Conservation (phyloP, 2,113 vertebrate species). For the Aramus guarauna region DNA sequence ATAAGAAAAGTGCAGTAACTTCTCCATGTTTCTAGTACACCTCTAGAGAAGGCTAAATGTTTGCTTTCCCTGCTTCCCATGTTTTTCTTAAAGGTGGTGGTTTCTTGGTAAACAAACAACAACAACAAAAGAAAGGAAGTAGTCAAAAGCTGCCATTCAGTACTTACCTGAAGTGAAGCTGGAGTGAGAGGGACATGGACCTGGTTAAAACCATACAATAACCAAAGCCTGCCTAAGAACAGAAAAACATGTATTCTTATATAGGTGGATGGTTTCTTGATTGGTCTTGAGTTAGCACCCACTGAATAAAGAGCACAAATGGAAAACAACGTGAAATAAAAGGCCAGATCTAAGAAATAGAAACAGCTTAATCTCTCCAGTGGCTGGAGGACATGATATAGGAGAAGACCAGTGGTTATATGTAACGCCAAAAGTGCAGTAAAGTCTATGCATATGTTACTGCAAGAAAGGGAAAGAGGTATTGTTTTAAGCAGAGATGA, state of each 20-base stretch:
- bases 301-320: neutral
- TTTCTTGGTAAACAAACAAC: neutral
- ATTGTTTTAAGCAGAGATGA: neutral
- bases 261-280: neutral
- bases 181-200: neutral
- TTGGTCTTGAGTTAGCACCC: neutral
- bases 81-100: neutral
- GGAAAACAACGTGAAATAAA: neutral
- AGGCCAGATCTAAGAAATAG: neutral
- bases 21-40: neutral
- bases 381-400: neutral
- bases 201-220: neutral
- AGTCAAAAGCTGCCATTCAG: neutral
- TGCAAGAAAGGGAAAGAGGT: neutral
- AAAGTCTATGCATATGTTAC: neutral
- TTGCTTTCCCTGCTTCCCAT: neutral
- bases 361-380: neutral
- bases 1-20: neutral
- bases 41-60: neutral
- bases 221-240: neutral
- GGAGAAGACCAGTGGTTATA: neutral
- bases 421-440: neutral
- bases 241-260: neutral
- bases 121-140: neutral
- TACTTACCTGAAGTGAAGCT: neutral